Evolutionary conservation across 1,140 invertebrate genomes (phyloP), one percentile per base, ranked within the genome.

Genomic region (Stegodyphus mimosarum): DNA sequence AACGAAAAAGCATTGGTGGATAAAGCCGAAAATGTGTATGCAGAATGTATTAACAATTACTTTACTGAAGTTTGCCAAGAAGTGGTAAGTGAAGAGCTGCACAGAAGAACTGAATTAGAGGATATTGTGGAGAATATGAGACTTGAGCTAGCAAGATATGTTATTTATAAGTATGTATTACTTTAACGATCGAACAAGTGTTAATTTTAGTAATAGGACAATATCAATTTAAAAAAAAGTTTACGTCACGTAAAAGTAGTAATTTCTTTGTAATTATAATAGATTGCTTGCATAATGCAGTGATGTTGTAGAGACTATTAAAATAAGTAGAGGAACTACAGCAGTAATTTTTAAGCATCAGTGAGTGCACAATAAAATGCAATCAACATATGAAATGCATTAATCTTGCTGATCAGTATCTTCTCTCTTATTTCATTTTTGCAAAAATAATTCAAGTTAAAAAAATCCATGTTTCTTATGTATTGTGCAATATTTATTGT

Each of bases 91-190:
- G 71, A 83, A 17, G 80, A 81, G 63, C 50, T 18, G 60, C 13
- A 64, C 3, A 48, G n/a, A 7, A 83, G 64, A 48, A 6, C 18
- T 11, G 50, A 83, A 52, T 48, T 11, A 11, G 80, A 81, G 33
- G 60, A 73, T 33, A 9, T 33, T n/a, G 7, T 74, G 2, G 55
- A 18, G 15, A 74, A 53, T 15, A 66, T 66, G 6, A 73, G 63
- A 66, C 9, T 17, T 6, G 0, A 74, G 5, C 49, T 83, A 10
- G 48, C 60, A 9, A 51, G 13, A 53, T 66, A 66, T 66, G 33
- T 50, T 33, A n/a, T 83, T 64, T 83, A 74, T 49, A 83, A 83
- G 80, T 83, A 10, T 5, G 15, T 69, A 18, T 33, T 69, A 18
- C 10, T 69, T 69, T 18, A 17, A 6, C 0, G 18, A 33, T 33